A percentile compares a stretch with the other conserved stretches of the same genome.
These are phyloP conservation scores for Oenanthe melanoleuca DNA, from an alignment of 2,113 vertebrate genomes.

Conservation along the genomic window DNA sequence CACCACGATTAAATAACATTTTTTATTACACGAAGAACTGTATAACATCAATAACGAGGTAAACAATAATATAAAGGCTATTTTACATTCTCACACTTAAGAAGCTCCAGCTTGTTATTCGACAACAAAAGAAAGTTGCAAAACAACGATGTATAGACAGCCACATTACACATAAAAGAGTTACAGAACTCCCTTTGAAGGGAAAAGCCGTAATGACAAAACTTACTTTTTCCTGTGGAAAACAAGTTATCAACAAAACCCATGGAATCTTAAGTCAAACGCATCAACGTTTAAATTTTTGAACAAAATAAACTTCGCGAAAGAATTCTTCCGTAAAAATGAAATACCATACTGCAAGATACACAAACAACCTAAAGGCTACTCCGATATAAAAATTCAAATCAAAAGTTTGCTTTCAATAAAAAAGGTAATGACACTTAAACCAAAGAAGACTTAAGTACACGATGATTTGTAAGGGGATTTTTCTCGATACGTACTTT, in stretches of 20 bases:
- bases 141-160: not conserved
- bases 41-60: accelerated
- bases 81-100: not conserved
- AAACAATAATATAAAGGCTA: not conserved
- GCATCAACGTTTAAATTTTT: not conserved
- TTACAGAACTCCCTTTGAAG: not conserved
- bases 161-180: not conserved
- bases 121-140: not conserved
- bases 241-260: not conserved
- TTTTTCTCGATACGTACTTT: not conserved
- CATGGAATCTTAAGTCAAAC: not conserved
- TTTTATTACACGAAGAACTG: not conserved
- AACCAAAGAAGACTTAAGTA: not conserved
- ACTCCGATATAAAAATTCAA: not conserved
- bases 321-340: not conserved
- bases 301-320: not conserved
- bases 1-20: not conserved
- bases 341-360: not conserved
- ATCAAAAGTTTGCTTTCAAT: not conserved
- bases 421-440: not conserved
- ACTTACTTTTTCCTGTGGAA: not conserved
- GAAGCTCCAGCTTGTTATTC: not conserved
- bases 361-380: not conserved
- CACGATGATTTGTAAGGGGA: not conserved
- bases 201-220: not conserved